Evolutionary conservation across 1,140 invertebrate genomes (phyloP).

Genomic region (Bombus fervidus): DNA sequence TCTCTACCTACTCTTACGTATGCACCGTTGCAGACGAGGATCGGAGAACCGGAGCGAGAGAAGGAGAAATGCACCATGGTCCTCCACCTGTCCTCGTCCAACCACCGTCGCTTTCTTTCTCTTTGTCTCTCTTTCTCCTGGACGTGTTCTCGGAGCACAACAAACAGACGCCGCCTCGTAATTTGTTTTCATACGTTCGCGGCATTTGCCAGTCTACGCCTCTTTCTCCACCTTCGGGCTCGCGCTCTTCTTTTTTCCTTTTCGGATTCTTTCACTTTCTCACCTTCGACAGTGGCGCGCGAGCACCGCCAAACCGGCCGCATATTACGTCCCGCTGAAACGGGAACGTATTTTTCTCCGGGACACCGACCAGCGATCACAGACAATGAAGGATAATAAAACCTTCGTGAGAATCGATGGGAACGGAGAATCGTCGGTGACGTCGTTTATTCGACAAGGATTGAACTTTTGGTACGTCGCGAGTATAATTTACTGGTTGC

Average conservation of each 20-base stretch:
- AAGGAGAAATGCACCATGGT: conserved; percentile 43
- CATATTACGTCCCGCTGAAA: not conserved
- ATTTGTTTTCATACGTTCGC: conserved; percentile 81
- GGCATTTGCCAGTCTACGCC: conserved; percentile 76
- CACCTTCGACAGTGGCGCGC: conserved; percentile 49
- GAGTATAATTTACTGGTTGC: no score
- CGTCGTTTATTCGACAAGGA: not conserved
- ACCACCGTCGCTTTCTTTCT: not conserved
- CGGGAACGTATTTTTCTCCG: not conserved
- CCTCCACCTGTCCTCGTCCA: conserved; percentile 1
- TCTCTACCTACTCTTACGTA: conserved; percentile 63
- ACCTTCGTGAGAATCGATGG: not conserved
- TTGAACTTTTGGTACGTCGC: not conserved
- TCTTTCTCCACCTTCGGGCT: conserved; percentile 61
- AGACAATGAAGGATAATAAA: not conserved
- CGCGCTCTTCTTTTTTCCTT: conserved; percentile 32
- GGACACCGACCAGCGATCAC: not conserved
- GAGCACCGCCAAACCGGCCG: not conserved
- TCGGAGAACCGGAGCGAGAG: conserved; percentile 43
- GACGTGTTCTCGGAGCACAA: conserved; percentile 64
- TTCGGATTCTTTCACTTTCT: conserved; percentile 48
- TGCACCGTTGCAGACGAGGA: conserved; percentile 48
- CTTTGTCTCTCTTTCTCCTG: conserved; percentile 42
- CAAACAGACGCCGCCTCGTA: conserved; percentile 81
- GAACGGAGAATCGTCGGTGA: no score